phyloP scores from a whole-genome alignment of 2,797 vertebrate genomes.

The Trematomus bernacchii region DNA sequence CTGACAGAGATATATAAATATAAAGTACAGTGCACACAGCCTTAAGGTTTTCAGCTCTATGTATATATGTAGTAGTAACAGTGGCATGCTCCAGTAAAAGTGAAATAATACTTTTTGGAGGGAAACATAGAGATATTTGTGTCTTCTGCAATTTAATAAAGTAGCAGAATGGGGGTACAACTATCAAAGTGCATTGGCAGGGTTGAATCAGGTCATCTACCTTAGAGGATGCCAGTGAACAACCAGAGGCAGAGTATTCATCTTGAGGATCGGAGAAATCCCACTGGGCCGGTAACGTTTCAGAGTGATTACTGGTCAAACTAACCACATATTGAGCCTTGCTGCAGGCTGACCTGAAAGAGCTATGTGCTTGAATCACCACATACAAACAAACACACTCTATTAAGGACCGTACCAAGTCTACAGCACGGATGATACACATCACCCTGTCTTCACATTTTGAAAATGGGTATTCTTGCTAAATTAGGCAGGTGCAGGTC shows the following conservation, averaged over 20 bases:
- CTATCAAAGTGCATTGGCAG: too few species aligned
- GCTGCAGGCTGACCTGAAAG: constrained; percentile 29
- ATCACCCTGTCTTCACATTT: background rate
- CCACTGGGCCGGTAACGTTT: constrained; percentile 25
- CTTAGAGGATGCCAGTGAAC: constrained; percentile 15
- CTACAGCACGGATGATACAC: background rate
- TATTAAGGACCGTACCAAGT: background rate
- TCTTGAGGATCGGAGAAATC: constrained; percentile 18
- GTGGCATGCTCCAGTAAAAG: background rate
- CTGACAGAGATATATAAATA: constrained; percentile 7
- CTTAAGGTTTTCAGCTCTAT: background rate
- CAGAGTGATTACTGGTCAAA: constrained; percentile 28
- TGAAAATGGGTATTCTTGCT: background rate
- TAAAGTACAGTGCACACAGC: background rate
- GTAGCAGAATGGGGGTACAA: too few species aligned
- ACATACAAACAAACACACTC: background rate
- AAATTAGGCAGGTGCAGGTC: background rate
- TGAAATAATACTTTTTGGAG: background rate
- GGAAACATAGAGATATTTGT: background rate
- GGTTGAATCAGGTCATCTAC: constrained; percentile 14
- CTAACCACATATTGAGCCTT: constrained; percentile 21
- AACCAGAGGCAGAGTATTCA: constrained; percentile 32
- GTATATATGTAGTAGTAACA: background rate
- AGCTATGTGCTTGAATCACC: background rate
- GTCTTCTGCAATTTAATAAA: background rate